Base-by-base conservation (phyloP, 2,888 invertebrate genomes). In the Cybosia mesomella region DNA sequence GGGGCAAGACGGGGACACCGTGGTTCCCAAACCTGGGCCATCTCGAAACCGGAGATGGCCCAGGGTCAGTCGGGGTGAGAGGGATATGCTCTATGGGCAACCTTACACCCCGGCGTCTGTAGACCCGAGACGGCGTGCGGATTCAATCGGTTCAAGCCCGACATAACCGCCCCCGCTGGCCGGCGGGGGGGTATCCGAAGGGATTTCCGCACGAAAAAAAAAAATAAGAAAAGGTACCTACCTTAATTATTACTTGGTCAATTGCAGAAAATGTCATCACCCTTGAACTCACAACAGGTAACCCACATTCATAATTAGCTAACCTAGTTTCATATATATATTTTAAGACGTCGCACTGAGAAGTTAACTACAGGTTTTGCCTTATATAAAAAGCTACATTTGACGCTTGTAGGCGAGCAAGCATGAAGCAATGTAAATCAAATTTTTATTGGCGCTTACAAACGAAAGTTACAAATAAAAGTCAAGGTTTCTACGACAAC, bases 401-500 rank as follows among this genome's bases (percentile, higher is more conserved):
- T 43, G 28, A 58, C 10, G 9, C 5, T 65, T 43, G 55, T 55
- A 57, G 68, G 68, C 55, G 54, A 59, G 55, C 55, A 34, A 60
- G 22, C 39, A 62, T 72, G 43, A 68, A 67, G 36, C 67, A 61
- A 69, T 71, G 63, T 54, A 77, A 74, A 77, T 72, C 13, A 43
- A 49, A 73, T 77, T 80, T 80, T 78, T 77, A 66, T 75, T 73
- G 74, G 43, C 58, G 59, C 32, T 72, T 67, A 58, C 71, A 62
- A 76, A 77, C 74, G 85, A 84, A 84, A 85, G 85, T 81, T 66
- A 34, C 10, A 22, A 59, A 58, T 59, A 59, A 82, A 84, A 85
- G 82, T 85, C 85, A 86, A 85, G 85, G 85, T 28, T 70, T 61
- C 21, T 60, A 64, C 71, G 72, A 72, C 71, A 72, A 76, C 66